Evolutionary conservation across 2,113 vertebrate species (phyloP), one percentile per base, ranked within the genome.

Genomic region (Dasyornis broadbenti): DNA sequence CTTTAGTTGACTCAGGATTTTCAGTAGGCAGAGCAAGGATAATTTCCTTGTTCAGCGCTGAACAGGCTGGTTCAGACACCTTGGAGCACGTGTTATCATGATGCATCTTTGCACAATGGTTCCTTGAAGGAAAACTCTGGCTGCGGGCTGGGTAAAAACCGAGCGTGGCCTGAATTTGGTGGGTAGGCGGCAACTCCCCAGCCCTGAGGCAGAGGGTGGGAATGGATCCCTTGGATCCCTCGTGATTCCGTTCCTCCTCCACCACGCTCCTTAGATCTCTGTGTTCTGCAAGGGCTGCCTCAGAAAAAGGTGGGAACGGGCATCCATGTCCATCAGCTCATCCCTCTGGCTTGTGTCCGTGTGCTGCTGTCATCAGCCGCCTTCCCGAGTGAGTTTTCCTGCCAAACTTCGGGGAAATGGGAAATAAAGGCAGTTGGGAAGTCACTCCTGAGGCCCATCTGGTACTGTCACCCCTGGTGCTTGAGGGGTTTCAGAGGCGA

Each of bases 201-300:
- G 47, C 73, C 78, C 90, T 9, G 56, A 0, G 3, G 85, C 66
- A 10, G 3, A 37, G 68, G 28, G 18, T 53, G 40, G 50, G 20
- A 81, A n/a, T 19, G 20, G 33, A 27, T 78, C 75, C 64, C 24
- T 42, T 26, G 11, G 26, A 18, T 85, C 71, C 52, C 35, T 60
- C 53, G 10, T 8, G 12, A 3, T 47, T 75, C 59, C 35, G 37
- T 76, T 86, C 54, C 35, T 90, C 28, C 35, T 75, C 45, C 40
- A 2, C 27, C 4, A 1, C 0, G 0, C 42, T 60, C 30, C 56
- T n/a, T 2, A 23, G 11, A 35, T 5, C 21, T 66, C 75, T 11
- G 12, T 2, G 9, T 12, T 64, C 45, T 70, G 18, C n/a, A 4
- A 22, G 73, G 39, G n/a, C 69, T 65, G 63, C 69, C 39, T 33